Conservation (phyloP, 2,888 invertebrate genomes). For the Apodemia zela region DNA sequence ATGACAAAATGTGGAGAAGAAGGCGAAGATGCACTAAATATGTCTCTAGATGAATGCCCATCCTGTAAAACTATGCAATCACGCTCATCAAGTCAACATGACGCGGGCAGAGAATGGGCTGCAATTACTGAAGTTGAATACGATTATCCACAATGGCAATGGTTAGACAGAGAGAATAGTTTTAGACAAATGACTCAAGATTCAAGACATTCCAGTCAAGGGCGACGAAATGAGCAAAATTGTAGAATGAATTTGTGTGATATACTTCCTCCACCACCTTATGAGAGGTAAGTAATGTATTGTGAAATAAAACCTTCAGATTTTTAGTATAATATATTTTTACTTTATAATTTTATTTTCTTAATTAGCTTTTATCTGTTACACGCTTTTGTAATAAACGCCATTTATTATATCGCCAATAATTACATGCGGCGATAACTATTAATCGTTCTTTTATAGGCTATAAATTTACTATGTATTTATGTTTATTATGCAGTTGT, state of each 20-base stretch:
- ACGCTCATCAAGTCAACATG: slow-evolving; percentile 69
- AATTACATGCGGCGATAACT: no score
- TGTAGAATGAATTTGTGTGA: slow-evolving; percentile 75
- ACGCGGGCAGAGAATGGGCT: slow-evolving; percentile 67
- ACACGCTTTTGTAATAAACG: no score
- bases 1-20: slow-evolving; percentile 76
- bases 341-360: no score
- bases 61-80: slow-evolving; percentile 71
- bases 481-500: no score
- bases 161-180: slow-evolving; percentile 69
- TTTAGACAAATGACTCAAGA: slow-evolving; percentile 62
- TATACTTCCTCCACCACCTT: slow-evolving; percentile 69
- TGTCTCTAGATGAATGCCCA: slow-evolving; percentile 70
- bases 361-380: no score
- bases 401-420: no score
- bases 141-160: slow-evolving; percentile 75
- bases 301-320: no score
- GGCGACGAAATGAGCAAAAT: slow-evolving; percentile 60
- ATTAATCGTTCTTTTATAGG: no score
- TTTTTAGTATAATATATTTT: no score
- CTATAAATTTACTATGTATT: no score
- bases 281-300: slow-evolving; percentile 57
- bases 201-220: slow-evolving; percentile 54
- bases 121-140: slow-evolving; percentile 67
- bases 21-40: slow-evolving; percentile 58